Evolutionary conservation across 2,797 vertebrate genomes (phyloP).

Genomic region (Simalia tracyae): DNA sequence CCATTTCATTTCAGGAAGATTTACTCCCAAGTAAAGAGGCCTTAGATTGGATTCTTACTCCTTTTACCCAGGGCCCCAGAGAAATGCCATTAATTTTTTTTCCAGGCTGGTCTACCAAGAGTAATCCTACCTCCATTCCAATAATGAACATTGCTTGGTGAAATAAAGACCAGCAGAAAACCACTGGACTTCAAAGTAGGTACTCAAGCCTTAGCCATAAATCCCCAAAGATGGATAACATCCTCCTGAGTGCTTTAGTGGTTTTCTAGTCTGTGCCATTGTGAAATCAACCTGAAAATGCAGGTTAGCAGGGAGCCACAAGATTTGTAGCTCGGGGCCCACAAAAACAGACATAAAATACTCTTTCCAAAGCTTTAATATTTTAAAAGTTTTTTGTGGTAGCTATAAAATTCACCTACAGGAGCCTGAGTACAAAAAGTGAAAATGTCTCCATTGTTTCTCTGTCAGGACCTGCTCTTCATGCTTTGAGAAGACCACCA

Average conservation of each 20-base stretch:
- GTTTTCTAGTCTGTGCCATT: constrained; percentile 35
- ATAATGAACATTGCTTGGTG: constrained; percentile 33
- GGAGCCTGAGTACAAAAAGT: constrained; percentile 56
- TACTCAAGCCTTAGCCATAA: constrained; percentile 44
- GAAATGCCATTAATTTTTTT: constrained; percentile 10
- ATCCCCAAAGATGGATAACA: constrained; percentile 54
- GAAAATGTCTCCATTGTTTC: constrained; percentile 53
- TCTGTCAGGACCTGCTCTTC: not conserved
- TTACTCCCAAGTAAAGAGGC: not conserved
- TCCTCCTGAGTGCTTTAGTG: constrained; percentile 53
- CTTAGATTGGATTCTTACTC: constrained; percentile 34
- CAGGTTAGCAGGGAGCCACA: constrained; percentile 36
- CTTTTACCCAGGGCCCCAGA: constrained; percentile 29
- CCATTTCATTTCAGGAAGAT: not conserved
- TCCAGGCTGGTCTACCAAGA: constrained; percentile 15
- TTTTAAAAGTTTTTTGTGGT: constrained; percentile 59
- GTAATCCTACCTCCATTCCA: constrained; percentile 9
- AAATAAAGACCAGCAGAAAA: constrained; percentile 45
- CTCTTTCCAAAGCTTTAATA: constrained; percentile 44
- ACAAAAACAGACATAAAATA: constrained; percentile 47
- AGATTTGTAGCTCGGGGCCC: constrained; percentile 55
- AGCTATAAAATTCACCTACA: constrained; percentile 60
- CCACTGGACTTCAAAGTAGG: constrained; percentile 46
- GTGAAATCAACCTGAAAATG: constrained; percentile 64
- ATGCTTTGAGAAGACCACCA: not conserved